These are phyloP conservation scores for Sturnus vulgaris DNA, from an alignment of 2,113 vertebrate species.

Conservation along the genomic window DNA sequence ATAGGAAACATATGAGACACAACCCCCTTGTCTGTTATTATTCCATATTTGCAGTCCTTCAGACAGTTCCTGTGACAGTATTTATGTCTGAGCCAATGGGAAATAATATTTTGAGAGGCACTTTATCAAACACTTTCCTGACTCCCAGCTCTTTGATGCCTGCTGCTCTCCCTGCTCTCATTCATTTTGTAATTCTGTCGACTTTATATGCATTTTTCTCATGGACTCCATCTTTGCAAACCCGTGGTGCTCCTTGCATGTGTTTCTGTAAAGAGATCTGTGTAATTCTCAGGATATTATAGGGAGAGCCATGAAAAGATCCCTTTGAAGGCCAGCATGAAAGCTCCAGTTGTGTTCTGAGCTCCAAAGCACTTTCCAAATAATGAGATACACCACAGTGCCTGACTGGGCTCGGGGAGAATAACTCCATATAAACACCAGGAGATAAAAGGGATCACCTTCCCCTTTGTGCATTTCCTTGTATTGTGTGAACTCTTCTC, in stretches of 20 bases:
- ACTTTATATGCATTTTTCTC: not conserved
- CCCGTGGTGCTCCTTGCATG: not conserved
- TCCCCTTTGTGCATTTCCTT: conserved; percentile 10
- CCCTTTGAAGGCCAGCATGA: conserved; percentile 32
- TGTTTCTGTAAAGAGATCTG: not conserved
- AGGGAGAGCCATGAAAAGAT: not conserved
- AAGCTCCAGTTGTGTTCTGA: not conserved
- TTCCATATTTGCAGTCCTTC: conserved; percentile 14
- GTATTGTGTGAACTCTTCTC: conserved; percentile 16
- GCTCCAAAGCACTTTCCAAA: not conserved
- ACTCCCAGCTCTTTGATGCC: conserved; percentile 18
- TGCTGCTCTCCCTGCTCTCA: conserved; percentile 7
- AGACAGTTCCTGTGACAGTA: not conserved
- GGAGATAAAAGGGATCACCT: conserved; percentile 15
- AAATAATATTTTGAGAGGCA: conserved; percentile 33
- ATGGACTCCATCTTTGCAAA: not conserved
- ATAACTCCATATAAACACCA: conserved; percentile 2
- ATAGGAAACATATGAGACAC: not conserved
- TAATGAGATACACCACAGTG: not conserved
- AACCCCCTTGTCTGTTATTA: not conserved
- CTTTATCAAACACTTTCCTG: not conserved
- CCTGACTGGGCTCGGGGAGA: not conserved
- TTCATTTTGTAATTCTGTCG: not conserved
- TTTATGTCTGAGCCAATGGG: conserved; percentile 28
- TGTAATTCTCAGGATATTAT: not conserved